A percentile compares a stretch with the other conserved stretches of the same genome.
Evolutionary conservation across 2,113 vertebrate species (phyloP).

Genomic region (Mungos mungo): DNA sequence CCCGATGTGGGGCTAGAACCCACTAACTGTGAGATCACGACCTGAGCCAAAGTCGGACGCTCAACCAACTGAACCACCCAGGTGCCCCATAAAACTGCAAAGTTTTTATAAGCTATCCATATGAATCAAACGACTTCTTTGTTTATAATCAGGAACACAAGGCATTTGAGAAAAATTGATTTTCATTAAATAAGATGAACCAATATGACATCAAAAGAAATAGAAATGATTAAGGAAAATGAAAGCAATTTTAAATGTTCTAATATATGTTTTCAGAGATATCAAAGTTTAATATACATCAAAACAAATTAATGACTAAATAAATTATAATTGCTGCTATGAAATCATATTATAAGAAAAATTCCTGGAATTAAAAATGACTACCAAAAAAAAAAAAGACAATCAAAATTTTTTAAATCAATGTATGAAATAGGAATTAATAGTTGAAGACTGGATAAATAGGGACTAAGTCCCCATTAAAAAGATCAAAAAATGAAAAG

Average conservation of each 20-base stretch:
- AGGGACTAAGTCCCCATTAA: not conserved
- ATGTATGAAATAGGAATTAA: not conserved
- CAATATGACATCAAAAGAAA: conserved; percentile 47
- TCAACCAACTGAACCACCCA: too few species aligned
- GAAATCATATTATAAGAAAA: not conserved
- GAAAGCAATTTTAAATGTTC: not conserved
- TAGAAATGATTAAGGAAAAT: conserved; percentile 1
- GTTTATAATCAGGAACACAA: conserved; percentile 18
- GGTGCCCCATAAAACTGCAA: not conserved
- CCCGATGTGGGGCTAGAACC: too few species aligned
- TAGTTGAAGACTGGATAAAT: not conserved
- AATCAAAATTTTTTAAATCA: not conserved
- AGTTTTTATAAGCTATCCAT: not conserved
- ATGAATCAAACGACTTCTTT: not conserved
- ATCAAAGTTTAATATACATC: not conserved
- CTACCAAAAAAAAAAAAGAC: not conserved
- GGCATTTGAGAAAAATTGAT: not conserved
- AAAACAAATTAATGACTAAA: conserved; percentile 26
- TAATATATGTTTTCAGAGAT: not conserved
- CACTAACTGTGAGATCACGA: too few species aligned
- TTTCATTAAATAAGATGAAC: not conserved
- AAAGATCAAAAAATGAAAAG: not conserved
- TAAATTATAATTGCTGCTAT: not conserved
- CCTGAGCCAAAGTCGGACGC: too few species aligned
- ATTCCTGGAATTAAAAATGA: conserved; percentile 17